A percentile compares a stretch with the other conserved stretches of the same genome.
Conservation (phyloP, 2,113 vertebrate species). For the Burhinus bistriatus region DNA sequence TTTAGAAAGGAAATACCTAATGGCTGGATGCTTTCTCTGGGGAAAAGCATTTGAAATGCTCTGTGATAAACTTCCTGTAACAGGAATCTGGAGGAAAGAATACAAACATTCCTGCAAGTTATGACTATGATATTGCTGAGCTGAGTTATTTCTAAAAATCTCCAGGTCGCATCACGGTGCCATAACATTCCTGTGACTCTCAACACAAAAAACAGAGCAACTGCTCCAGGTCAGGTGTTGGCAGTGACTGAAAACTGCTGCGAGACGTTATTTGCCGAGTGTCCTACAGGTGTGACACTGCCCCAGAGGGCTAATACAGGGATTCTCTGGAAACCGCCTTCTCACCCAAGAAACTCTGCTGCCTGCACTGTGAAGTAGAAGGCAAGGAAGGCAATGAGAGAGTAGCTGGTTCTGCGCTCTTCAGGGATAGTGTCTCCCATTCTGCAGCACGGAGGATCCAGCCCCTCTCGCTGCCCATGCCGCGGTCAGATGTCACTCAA, state of each 20-base stretch:
- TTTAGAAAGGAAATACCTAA: not conserved
- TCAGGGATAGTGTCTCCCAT: not conserved
- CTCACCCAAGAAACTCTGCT: not conserved
- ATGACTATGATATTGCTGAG: not conserved
- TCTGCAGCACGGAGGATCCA: fast-evolving
- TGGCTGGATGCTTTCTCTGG: not conserved
- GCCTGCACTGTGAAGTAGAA: not conserved
- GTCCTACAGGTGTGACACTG: not conserved
- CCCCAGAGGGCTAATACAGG: not conserved
- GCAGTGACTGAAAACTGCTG: not conserved
- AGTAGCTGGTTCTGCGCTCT: fast-evolving
- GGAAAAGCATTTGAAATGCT: not conserved
- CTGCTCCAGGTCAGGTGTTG: not conserved
- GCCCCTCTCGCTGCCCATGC: not conserved
- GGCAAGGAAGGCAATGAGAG: not conserved
- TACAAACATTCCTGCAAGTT: not conserved
- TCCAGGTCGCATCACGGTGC: not conserved
- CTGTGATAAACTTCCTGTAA: not conserved
- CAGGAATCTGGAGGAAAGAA: not conserved
- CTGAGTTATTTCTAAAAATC: not conserved
- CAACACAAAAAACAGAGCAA: not conserved
- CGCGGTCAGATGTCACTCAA: not conserved
- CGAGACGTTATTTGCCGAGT: fast-evolving
- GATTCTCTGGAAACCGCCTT: not conserved
- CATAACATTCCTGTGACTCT: not conserved